phyloP scores from a whole-genome alignment of 2,113 vertebrate species.

The Pluvianellus socialis region DNA sequence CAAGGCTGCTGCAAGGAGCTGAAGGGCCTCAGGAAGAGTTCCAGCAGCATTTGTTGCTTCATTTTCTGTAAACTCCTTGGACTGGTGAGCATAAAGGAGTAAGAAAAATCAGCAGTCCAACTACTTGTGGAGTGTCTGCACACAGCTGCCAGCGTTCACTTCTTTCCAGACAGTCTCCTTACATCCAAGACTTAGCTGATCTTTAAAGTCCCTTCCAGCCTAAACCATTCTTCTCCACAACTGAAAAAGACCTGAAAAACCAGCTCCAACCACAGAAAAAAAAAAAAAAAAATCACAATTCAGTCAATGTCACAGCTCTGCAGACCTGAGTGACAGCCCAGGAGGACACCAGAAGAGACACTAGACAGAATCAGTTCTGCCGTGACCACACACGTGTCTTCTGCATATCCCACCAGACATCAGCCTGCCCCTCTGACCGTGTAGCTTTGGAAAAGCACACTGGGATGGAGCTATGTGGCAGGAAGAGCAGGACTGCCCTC shows the following conservation, averaged over 20 bases:
- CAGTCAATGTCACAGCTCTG: background rate
- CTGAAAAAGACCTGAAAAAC: background rate
- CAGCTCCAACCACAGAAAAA: background rate
- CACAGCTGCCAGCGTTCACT: background rate
- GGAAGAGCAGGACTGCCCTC: background rate
- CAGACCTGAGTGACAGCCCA: background rate
- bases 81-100: background rate
- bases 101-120: background rate
- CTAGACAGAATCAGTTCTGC: background rate
- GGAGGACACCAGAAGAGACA: background rate
- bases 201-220: no score
- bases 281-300: background rate
- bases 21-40: background rate
- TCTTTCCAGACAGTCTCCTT: background rate
- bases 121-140: background rate
- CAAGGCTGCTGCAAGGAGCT: background rate
- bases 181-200: background rate
- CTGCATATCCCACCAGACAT: background rate
- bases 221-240: background rate
- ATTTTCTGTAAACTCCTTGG: background rate
- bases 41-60: background rate
- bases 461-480: background rate
- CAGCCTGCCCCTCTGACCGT: background rate
- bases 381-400: background rate
- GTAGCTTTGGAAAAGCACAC: accelerated